phyloP scores from a whole-genome alignment of 2,888 invertebrate genomes.

The Diaphora mendica region DNA sequence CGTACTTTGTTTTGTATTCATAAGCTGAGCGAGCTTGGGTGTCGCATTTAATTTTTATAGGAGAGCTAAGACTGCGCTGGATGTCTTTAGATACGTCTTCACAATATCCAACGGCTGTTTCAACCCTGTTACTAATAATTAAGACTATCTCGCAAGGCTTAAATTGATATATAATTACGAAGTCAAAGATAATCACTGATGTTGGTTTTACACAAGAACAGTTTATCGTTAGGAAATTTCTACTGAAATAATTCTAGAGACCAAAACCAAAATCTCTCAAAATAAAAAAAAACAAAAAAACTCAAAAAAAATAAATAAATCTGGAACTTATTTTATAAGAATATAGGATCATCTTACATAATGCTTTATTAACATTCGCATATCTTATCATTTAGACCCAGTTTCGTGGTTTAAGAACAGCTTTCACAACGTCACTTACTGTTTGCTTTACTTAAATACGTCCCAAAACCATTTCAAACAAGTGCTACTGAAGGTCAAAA shows the following conservation, averaged over 20 bases:
- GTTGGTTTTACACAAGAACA: too few relatives aligned
- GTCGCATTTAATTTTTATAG: background rate
- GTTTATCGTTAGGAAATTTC: too few relatives aligned
- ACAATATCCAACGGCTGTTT: background rate
- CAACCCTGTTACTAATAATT: background rate
- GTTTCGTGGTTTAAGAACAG: background rate
- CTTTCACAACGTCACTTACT: background rate
- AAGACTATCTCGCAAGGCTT: background rate
- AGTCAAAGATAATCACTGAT: background rate
- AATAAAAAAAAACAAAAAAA: too few relatives aligned
- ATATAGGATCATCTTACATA: too few relatives aligned
- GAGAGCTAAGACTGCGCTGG: background rate
- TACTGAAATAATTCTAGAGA: too few relatives aligned
- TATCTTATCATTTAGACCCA: background rate
- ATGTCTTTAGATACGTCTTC: background rate
- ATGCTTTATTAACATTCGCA: too few relatives aligned
- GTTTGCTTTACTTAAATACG: background rate
- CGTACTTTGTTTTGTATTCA: too few relatives aligned
- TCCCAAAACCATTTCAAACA: background rate
- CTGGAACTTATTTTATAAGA: too few relatives aligned
- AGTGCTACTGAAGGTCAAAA: constrained; percentile 16
- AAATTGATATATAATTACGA: background rate
- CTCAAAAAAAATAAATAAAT: too few relatives aligned
- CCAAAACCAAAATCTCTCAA: too few relatives aligned
- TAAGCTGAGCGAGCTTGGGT: background rate